Evolutionary conservation across 1,140 invertebrate species (phyloP), one percentile per base, ranked within the genome.

Genomic region (Plectrocnemia conspersa): DNA sequence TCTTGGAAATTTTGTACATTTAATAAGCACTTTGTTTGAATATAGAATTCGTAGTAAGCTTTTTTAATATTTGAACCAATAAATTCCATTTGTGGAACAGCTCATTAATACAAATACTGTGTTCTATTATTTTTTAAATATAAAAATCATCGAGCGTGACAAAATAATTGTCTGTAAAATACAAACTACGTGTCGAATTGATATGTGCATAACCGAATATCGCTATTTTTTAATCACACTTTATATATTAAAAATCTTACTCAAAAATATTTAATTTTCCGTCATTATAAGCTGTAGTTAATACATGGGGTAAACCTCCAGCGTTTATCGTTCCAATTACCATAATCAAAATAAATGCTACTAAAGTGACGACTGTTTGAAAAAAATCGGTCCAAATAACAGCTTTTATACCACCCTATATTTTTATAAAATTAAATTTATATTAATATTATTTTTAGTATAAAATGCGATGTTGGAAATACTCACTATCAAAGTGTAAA

Each of bases 341-440:
- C 0, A 84, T 71, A 0, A 91, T 82, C 0, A 78, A 70, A 1
- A 89, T 69, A 5, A 89, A 74, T 0, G 86, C 86, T 0, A 76
- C 77, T 48, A 88, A 76, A 84, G 91, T 91, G 1, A 91, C 76
- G n/a, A 79, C 62, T 5, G 82, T 83, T 70, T 92, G 89, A 33
- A 93, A 78, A 0, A 86, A 82, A 70, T 93, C 89, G 1, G 89
- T 91, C 88, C 86, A 89, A 16, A 92, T 83, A 2, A 92, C 89
- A 0, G 88, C 89, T 71, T 90, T 91, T 57, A 92, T 76, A 0
- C 89, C 89, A 53, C 89, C 88, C 86, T 90, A 63, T 52, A 71
- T 61, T 62, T 59, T 38, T 22, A 35, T 36, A n/a, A 33, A 40
- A 36, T 54, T 38, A 50, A 27, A 32, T 27, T 75, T 79, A 81